A percentile compares a stretch with the other conserved stretches of the same genome.
phyloP scores from a whole-genome alignment of 2,797 vertebrate species.

The Nyctibius grandis region DNA sequence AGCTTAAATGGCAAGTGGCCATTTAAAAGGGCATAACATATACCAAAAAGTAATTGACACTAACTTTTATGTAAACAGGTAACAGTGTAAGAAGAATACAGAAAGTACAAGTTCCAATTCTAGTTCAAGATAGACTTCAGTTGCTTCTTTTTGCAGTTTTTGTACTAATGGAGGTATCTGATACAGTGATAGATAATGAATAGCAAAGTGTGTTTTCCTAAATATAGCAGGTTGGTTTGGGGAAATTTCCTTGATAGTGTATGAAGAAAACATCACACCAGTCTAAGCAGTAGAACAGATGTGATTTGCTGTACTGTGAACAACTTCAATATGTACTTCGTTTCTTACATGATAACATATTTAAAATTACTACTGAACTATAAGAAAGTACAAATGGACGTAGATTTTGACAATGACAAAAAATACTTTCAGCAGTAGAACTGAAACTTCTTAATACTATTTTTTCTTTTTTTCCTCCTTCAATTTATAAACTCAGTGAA shows the following conservation, averaged over 20 bases:
- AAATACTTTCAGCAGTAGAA: neutral
- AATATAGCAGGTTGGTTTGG: neutral
- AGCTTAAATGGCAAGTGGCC: neutral
- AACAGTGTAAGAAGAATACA: neutral
- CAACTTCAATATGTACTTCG: neutral
- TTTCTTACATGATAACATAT: neutral
- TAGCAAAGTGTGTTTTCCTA: neutral
- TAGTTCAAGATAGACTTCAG: neutral
- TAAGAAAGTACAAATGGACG: neutral
- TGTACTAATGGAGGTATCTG: neutral
- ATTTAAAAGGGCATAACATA: neutral
- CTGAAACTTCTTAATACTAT: neutral
- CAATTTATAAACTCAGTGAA: neutral
- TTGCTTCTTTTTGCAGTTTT: neutral
- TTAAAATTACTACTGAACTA: neutral
- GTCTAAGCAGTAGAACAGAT: neutral
- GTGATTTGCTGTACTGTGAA: neutral
- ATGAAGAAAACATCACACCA: neutral
- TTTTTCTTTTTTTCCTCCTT: neutral
- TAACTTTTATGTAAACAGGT: neutral
- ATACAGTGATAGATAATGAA: neutral
- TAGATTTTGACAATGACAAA: neutral
- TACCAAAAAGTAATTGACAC: neutral
- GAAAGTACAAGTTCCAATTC: neutral
- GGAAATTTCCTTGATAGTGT: neutral